Evolutionary conservation across 2,113 vertebrate species (phyloP).

Genomic region (Pelusios castaneus): DNA sequence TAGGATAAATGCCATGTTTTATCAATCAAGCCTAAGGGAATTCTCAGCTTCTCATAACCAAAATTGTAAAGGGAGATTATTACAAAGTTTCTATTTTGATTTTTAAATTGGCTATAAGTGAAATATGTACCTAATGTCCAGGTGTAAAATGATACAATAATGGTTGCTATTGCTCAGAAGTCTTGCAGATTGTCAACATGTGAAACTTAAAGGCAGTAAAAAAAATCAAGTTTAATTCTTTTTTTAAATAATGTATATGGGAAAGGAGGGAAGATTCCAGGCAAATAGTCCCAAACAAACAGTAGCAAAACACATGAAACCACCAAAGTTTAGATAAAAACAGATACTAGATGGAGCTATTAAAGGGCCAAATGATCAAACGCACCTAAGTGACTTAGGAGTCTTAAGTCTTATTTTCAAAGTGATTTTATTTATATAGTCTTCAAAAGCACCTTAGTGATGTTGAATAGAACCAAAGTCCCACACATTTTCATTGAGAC

Average conservation of each 20-base stretch:
- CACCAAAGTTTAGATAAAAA: not conserved
- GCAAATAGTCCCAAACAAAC: not conserved
- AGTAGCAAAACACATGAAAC: not conserved
- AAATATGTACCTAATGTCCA: slow-evolving; percentile 76
- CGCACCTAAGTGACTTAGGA: not conserved
- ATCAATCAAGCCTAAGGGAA: slow-evolving; percentile 95
- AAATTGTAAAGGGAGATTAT: slow-evolving; percentile 81
- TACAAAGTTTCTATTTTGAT: slow-evolving; percentile 85
- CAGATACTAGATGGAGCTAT: not conserved
- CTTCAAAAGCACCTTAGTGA: not conserved
- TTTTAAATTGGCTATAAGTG: slow-evolving; percentile 80
- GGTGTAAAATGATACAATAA: slow-evolving; percentile 31
- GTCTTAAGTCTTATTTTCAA: not conserved
- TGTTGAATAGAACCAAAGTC: not conserved
- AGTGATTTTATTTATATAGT: not conserved
- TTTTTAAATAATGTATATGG: not conserved
- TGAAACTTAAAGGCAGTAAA: slow-evolving; percentile 7
- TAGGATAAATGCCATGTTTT: slow-evolving; percentile 91
- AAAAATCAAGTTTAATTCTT: not conserved
- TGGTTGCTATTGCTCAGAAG: slow-evolving; percentile 37
- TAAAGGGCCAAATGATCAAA: not conserved
- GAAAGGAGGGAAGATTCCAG: not conserved
- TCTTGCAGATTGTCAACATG: slow-evolving; percentile 42
- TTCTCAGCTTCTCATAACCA: slow-evolving; percentile 79
- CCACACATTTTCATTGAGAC: not conserved